Percentiles rank a stretch among this genome's conserved stretches.
Evolutionary conservation across 2,113 vertebrate genomes (phyloP).

Genomic region (Leptobrachium ailaonicum): DNA sequence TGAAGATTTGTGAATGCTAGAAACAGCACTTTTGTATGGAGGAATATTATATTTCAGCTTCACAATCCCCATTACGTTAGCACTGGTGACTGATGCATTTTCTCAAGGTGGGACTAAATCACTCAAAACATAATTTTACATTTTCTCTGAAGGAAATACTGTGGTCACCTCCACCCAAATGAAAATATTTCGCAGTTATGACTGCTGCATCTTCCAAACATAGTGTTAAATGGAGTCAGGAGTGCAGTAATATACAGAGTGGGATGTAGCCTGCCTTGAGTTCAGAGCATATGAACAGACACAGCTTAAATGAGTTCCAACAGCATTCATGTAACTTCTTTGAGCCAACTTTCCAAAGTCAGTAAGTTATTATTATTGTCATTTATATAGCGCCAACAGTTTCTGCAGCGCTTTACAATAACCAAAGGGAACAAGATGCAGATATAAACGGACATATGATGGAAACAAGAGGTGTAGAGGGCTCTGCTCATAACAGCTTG

Average conservation of each 20-base stretch:
- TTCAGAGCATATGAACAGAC: slow-evolving; percentile 15
- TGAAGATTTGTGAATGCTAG: not conserved
- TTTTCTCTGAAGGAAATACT: slow-evolving; percentile 19
- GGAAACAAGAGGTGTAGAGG: too few relatives aligned
- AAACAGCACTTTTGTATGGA: not conserved
- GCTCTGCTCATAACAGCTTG: too few relatives aligned
- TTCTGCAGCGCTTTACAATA: too few relatives aligned
- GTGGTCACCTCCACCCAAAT: slow-evolving; percentile 20
- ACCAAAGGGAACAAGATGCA: too few relatives aligned
- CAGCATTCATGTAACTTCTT: too few relatives aligned
- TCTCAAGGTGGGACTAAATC: slow-evolving; percentile 32
- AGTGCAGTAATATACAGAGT: slow-evolving; percentile 32
- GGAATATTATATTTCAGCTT: not conserved
- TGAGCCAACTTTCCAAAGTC: too few relatives aligned
- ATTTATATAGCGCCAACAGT: too few relatives aligned
- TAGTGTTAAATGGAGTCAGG: slow-evolving; percentile 22
- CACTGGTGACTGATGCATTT: slow-evolving; percentile 29
- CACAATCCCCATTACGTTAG: not conserved
- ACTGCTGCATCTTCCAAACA: slow-evolving; percentile 15
- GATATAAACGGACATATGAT: too few relatives aligned
- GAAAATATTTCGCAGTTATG: slow-evolving; percentile 31
- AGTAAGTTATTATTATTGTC: too few relatives aligned
- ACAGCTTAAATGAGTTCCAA: not conserved
- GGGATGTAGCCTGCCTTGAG: slow-evolving; percentile 23
- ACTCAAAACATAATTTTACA: slow-evolving; percentile 21